Base-by-base conservation (phyloP, 2,888 invertebrate genomes). In the Onthophagus sagittarius region DNA sequence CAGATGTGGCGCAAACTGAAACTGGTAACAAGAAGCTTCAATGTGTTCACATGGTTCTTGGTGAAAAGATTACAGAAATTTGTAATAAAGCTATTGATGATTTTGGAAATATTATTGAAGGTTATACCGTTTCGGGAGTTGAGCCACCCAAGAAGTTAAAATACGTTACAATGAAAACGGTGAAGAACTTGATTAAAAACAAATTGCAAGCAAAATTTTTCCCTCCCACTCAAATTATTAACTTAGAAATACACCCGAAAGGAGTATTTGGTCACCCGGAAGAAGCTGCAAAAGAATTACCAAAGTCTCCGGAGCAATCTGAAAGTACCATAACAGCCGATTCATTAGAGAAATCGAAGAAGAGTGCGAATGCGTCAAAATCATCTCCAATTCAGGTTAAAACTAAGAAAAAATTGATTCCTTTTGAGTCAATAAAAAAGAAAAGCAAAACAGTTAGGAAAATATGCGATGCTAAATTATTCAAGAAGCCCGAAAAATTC, bases 51-150 rank as follows among this genome's bases (percentile, higher is more conserved):
- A 69, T 75, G 7, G 62, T 72, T 15, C 39, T 73, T 14, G 72
- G 73, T 14, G 78, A 78, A 15, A 76, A 74, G 63, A 74, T 79
- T 15, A 64, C 78, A 3, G 79, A 79, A 72, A 77, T 77, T 64
- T 77, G 77, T 9, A 78, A 76, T 11, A 79, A 79, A 71, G 74
- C 71, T 5, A 69, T 72, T 11, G 71, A 71, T 0, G 72, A 76
- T n/a, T 71, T 76, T 31, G 74, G 73, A 5, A 70, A 70, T 11
- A 67, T 71, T 15, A 72, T 67, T 7, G 70, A 77, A 6, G 75
- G 76, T 5, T 80, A 79, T 69, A 78, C 77, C 0, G 79, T 80
- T 13, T 78, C 78, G 70, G 80, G 79, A 4, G 73, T 77, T 5
- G 79, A 80, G 75, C 79, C 79, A 0, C 77, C 78, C 0, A 79